Evolutionary conservation across 1,140 invertebrate species (phyloP), one percentile per base, ranked within the genome.

Genomic region (Zelostemma sp.): DNA sequence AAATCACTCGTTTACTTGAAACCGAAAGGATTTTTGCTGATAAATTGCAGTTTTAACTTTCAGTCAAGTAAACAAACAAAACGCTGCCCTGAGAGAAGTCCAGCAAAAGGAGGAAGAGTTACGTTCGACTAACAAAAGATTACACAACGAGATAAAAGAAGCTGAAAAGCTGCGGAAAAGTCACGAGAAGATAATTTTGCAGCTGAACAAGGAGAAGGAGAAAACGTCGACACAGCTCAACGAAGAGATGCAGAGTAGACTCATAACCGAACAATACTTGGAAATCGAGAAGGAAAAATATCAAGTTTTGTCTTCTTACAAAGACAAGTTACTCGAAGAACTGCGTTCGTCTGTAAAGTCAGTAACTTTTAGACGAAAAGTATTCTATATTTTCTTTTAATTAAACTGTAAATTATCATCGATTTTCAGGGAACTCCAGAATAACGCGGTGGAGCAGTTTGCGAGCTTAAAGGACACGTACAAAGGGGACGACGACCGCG

Each of bases 311-410:
- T 62, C 28, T 0, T 40, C 57, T 12, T 65, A 58, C 25, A 72
- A 72, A 40, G 64, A 72, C 38, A 72, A 68, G 11, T 33, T 72
- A 31, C 47, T 72, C 1, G 48, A 72, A n/a, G 64, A 72, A 38
- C 41, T 72, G 9, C 64, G 64, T 18, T 45, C 45, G 1, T 35
- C 51, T 46, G 8, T 68, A 0, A 72, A 68, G 69, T 72, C 46
- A 19, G 55, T 65, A 33, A 25, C 8, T 25, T 25, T 8, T 8
- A 8, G n/a, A n/a, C n/a, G n/a, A n/a, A n/a, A n/a, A n/a, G n/a
- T n/a, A n/a, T n/a, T n/a, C n/a, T n/a, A n/a, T n/a, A n/a, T n/a
- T n/a, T n/a, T 31, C 11, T 31, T 31, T 6, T 31, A 31, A 31
- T 31, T 31, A 31, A 31, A 31, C 28, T 6, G 28, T 31, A 31